These are phyloP conservation scores for Pogonocherus hispidulus DNA, from an alignment of 2,888 invertebrate genomes.

Conservation along the genomic window DNA sequence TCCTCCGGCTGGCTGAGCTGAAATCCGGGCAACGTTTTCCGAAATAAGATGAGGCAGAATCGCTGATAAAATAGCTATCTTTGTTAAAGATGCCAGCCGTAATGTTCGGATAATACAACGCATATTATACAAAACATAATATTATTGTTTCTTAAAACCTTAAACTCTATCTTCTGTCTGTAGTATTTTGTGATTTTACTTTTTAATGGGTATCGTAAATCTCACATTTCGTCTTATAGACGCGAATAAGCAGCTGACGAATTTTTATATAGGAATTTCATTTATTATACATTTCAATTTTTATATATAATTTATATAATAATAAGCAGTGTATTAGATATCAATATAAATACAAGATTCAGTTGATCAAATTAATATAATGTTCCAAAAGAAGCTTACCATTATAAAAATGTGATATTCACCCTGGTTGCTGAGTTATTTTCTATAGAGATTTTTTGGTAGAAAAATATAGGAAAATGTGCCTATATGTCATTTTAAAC, in stretches of 20 bases:
- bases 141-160: constrained; percentile 69
- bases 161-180: constrained; percentile 56
- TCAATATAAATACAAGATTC: too few species aligned
- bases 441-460: too few species aligned
- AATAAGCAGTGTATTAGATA: too few species aligned
- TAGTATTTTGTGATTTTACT: constrained; percentile 38
- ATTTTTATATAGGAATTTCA: too few species aligned
- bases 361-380: too few species aligned
- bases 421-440: too few species aligned
- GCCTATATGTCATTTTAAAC: too few species aligned
- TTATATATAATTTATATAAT: too few species aligned
- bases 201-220: constrained; percentile 35
- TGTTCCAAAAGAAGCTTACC: too few species aligned
- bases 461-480: too few species aligned
- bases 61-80: constrained; percentile 59
- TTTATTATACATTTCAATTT: too few species aligned
- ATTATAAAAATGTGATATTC: too few species aligned
- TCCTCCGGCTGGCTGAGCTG: constrained; percentile 52
- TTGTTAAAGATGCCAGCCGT: constrained; percentile 61
- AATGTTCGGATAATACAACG: constrained; percentile 66
- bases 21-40: constrained; percentile 53
- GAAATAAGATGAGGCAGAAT: constrained; percentile 32
- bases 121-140: constrained; percentile 69
- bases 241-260: not conserved
- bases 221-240: constrained; percentile 5